These are phyloP conservation scores for Drosophila algonquin DNA, from an alignment of 2,888 invertebrate genomes.

Conservation along the genomic window DNA sequence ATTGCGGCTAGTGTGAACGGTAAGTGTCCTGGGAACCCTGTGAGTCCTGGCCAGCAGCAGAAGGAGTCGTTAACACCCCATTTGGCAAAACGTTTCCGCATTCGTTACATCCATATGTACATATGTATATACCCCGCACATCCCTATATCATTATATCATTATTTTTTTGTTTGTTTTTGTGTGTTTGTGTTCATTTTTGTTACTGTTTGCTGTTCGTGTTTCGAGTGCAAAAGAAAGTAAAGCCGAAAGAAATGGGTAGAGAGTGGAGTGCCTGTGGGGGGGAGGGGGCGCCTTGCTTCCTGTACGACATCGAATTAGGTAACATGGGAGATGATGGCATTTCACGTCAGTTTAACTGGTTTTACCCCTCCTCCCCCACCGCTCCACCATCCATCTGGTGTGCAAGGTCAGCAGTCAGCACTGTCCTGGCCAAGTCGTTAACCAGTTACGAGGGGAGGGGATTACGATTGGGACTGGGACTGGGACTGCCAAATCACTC, in stretches of 20 bases:
- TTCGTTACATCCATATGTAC: conserved; percentile 8
- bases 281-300: conserved; percentile 50
- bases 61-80: neutral
- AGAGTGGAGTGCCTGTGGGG: conserved; percentile 9
- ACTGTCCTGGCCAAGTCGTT: conserved; percentile 46
- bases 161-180: conserved; percentile 26
- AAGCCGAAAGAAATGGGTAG: conserved; percentile 3
- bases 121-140: neutral
- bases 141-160: conserved; percentile 1
- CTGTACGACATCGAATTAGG: conserved; percentile 70
- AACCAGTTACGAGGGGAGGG: conserved; percentile 57
- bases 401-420: conserved; percentile 65
- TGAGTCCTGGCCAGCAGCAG: neutral
- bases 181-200: conserved; percentile 22
- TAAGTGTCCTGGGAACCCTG: conserved; percentile 41
- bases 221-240: neutral
- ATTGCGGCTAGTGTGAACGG: conserved; percentile 52
- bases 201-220: conserved; percentile 52
- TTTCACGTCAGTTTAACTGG: conserved; percentile 57
- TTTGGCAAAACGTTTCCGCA: conserved; percentile 24
- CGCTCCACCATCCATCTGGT: neutral
- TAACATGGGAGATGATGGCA: conserved; percentile 64
- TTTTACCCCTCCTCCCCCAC: conserved; percentile 36
- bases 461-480: conserved; percentile 11
- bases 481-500: conserved; percentile 2